Conservation (phyloP, 2,888 invertebrate species). For the Agrilus cyanescens region DNA sequence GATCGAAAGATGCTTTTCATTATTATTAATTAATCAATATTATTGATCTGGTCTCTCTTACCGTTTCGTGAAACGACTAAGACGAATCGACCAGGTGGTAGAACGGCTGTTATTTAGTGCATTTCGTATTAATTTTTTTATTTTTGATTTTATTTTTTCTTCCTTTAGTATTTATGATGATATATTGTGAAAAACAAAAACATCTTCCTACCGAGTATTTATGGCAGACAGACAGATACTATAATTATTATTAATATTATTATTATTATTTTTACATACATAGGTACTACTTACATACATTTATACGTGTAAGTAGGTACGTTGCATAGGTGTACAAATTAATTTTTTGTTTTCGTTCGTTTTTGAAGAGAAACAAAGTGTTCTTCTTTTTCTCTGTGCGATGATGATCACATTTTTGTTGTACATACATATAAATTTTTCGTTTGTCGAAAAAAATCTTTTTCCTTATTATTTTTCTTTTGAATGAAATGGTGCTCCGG, state of each 20-base stretch:
- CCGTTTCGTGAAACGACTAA: constrained; percentile 32
- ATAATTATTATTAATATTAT: neutral
- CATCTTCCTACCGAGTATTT: constrained; percentile 40
- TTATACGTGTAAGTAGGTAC: constrained; percentile 6
- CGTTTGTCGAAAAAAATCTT: neutral
- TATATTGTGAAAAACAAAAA: constrained; percentile 28
- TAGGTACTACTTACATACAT: too few species aligned
- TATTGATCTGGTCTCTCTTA: constrained; percentile 27
- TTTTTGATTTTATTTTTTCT: constrained; percentile 18
- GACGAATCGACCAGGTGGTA: constrained; percentile 25
- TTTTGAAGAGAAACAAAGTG: constrained; percentile 9
- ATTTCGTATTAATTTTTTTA: constrained; percentile 21
- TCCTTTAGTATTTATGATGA: constrained; percentile 6
- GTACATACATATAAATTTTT: neutral
- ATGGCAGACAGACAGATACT: constrained; percentile 12
- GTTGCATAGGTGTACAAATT: constrained; percentile 24
- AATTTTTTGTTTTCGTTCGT: constrained; percentile 21
- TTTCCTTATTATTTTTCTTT: constrained; percentile 18
- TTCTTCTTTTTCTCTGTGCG: constrained; percentile 3
- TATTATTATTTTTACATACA: too few species aligned
- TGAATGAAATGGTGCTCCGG: constrained; percentile 37
- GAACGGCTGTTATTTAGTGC: constrained; percentile 34
- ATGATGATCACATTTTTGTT: constrained; percentile 2
- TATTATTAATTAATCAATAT: constrained; percentile 10
- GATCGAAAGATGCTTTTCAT: constrained; percentile 24